phyloP scores from a whole-genome alignment of 2,888 invertebrate genomes.

The Mimas tiliae region DNA sequence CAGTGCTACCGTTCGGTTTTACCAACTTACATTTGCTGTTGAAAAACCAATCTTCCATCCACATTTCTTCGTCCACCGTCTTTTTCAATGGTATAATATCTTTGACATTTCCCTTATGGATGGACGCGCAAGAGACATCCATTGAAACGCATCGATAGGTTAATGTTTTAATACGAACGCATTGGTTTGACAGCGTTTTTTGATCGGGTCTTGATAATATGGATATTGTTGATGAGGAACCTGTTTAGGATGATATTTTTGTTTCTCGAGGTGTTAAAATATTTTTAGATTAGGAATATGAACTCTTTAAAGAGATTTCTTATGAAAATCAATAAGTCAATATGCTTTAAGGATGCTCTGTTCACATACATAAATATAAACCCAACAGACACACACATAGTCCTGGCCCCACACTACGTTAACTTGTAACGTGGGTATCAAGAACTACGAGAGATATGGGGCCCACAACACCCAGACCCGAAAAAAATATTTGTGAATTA shows the following conservation, averaged over 20 bases:
- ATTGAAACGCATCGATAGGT: constrained; percentile 23
- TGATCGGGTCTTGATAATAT: constrained; percentile 13
- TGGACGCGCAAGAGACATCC: constrained; percentile 17
- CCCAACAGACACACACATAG: no score
- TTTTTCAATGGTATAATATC: neutral
- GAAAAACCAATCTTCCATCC: neutral
- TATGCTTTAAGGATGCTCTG: no score
- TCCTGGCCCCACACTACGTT: no score
- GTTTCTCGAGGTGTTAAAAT: neutral
- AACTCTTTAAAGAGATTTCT: no score
- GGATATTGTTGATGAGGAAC: neutral
- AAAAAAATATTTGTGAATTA: no score
- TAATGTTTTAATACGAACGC: constrained; percentile 16
- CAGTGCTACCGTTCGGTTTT: constrained; percentile 67
- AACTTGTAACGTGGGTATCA: no score
- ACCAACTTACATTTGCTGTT: constrained; percentile 27
- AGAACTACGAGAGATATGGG: no score
- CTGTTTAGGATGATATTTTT: neutral
- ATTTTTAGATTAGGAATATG: neutral
- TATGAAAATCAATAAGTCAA: no score
- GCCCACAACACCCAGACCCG: no score
- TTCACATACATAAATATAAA: no score
- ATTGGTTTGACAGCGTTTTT: constrained; percentile 21
- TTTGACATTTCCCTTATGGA: constrained; percentile 4
- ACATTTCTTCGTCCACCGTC: neutral